Conservation (phyloP, 1,140 invertebrate species). For the Eueides isabella region DNA sequence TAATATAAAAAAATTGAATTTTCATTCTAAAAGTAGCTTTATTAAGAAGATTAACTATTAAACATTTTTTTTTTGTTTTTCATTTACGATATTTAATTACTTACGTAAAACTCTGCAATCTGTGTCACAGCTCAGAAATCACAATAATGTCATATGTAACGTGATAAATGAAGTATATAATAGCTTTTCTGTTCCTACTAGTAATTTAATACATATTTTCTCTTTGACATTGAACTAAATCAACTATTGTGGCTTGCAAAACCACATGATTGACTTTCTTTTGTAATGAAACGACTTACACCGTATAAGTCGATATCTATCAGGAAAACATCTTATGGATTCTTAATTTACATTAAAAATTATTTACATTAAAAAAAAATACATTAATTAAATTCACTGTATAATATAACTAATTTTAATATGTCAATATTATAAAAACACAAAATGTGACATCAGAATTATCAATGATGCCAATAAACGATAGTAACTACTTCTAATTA, state of each 20-base stretch:
- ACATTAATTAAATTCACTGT: neutral
- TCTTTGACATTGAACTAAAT: neutral
- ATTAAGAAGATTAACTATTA: too few species aligned
- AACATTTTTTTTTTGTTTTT: too few species aligned
- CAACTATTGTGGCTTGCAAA: neutral
- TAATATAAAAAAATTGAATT: neutral
- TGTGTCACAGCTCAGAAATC: neutral
- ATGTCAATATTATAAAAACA: too few species aligned
- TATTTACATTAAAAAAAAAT: neutral
- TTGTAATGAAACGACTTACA: neutral
- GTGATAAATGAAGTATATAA: neutral
- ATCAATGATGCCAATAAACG: too few species aligned
- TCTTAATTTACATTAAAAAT: neutral
- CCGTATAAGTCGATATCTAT: constrained; percentile 1
- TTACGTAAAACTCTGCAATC: too few species aligned
- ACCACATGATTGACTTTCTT: neutral
- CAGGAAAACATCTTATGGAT: neutral
- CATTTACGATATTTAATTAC: too few species aligned
- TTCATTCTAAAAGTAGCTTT: neutral
- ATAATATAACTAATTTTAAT: too few species aligned
- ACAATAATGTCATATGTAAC: neutral
- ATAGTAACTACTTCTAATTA: too few species aligned
- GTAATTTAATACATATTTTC: constrained; percentile 1
- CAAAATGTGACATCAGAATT: too few species aligned
- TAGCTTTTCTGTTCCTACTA: neutral